Evolutionary conservation across 35 echinoderm and acorn worm species (phyloP).

Genomic region (Heliocidaris tuberculata): DNA sequence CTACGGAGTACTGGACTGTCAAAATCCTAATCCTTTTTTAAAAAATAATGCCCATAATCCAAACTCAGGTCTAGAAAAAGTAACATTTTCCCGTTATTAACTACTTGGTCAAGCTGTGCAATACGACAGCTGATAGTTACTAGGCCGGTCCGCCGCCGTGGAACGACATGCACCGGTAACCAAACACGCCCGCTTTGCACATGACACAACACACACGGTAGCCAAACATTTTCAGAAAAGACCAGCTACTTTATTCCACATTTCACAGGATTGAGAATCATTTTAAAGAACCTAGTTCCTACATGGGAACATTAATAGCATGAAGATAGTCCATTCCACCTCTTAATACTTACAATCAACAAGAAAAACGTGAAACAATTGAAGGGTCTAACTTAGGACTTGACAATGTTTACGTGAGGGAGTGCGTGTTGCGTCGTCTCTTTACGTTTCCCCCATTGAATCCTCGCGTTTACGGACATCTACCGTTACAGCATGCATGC

Average conservation of each 20-base stretch:
- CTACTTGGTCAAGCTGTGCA: not conserved
- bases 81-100: not conserved
- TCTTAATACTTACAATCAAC: constrained; percentile 33
- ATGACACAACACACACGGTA: not conserved
- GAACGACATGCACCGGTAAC: not conserved
- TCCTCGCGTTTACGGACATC: constrained; percentile 14
- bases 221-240: not conserved
- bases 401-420: constrained; percentile 39
- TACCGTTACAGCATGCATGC: constrained; percentile 7
- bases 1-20: too few species aligned
- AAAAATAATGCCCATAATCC: not conserved
- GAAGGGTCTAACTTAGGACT: not conserved
- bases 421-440: constrained; percentile 38
- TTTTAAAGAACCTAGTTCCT: not conserved
- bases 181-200: not conserved
- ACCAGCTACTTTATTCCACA: not conserved
- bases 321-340: not conserved
- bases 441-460: constrained; percentile 44
- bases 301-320: not conserved
- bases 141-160: not conserved
- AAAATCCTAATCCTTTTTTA: too few species aligned
- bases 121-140: not conserved
- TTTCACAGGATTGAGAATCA: not conserved
- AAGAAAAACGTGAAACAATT: constrained; percentile 21
- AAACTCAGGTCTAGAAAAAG: not conserved